A percentile compares a stretch with the other conserved stretches of the same genome.
These are phyloP conservation scores for Latrodectus geometricus DNA, from an alignment of 1,140 invertebrate genomes.

Conservation along the genomic window DNA sequence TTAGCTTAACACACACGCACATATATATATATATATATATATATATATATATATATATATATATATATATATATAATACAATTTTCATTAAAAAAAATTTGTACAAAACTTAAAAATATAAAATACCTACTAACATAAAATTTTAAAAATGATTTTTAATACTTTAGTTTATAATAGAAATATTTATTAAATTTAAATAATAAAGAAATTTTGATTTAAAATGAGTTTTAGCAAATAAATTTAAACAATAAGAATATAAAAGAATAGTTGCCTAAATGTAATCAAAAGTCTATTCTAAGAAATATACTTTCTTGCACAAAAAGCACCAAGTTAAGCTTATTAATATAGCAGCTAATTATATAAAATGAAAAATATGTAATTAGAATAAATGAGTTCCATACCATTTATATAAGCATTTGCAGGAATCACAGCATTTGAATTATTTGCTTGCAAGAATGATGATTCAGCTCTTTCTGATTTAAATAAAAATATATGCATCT, in stretches of 20 bases:
- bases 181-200: too few species aligned
- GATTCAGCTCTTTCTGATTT: too few species aligned
- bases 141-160: too few species aligned
- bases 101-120: not conserved
- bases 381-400: not conserved
- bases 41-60: too few species aligned
- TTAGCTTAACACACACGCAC: not conserved
- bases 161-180: too few species aligned
- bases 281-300: not conserved
- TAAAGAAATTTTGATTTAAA: too few species aligned
- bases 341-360: not conserved
- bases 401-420: slow-evolving; percentile 15
- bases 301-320: not conserved
- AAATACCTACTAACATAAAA: not conserved
- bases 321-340: not conserved
- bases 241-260: not conserved
- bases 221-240: too few species aligned
- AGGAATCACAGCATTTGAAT: slow-evolving; percentile 16
- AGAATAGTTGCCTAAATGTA: not conserved
- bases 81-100: not conserved
- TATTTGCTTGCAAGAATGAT: not conserved
- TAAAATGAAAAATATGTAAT: not conserved
- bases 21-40: too few species aligned
- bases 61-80: not conserved
- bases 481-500: too few species aligned